Evolutionary conservation across 37 sponge, comb jelly and placozoan species (phyloP).

Genomic region (Lycopodina hypogea): DNA sequence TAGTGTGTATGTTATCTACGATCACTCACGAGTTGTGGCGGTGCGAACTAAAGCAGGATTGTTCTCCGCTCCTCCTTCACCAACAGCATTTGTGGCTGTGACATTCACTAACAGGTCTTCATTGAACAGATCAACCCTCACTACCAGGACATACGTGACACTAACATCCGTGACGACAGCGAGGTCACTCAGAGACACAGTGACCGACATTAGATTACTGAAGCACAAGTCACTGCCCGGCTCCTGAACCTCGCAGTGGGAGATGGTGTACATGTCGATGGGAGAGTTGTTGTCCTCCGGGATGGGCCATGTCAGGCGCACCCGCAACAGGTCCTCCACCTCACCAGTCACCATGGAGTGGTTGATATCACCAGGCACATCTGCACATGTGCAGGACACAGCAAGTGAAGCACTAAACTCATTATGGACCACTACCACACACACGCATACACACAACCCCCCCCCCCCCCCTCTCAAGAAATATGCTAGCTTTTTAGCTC

Average conservation of each 20-base stretch:
- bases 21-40: not conserved
- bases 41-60: not conserved
- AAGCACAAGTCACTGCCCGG: too few relatives aligned
- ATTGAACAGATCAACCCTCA: not conserved
- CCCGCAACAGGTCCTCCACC: not conserved
- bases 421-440: not conserved
- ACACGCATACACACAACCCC: too few relatives aligned
- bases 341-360: not conserved
- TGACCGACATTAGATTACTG: too few relatives aligned
- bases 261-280: slow-evolving; percentile 27
- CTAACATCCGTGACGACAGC: not conserved
- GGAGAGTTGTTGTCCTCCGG: slow-evolving; percentile 31
- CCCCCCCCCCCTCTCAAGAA: not conserved
- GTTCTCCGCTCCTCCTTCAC: not conserved
- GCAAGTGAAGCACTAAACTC: not conserved
- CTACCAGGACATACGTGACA: not conserved
- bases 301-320: slow-evolving; percentile 12
- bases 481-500: too few relatives aligned
- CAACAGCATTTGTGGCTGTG: slow-evolving; percentile 1
- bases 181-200: too few relatives aligned
- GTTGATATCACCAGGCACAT: slow-evolving; percentile 28
- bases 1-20: too few relatives aligned
- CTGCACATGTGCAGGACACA: slow-evolving; percentile 21
- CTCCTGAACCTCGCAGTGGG: not conserved
- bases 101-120: not conserved